Evolutionary conservation across 2,113 vertebrate species (phyloP).

Genomic region (Terrapene triunguis): DNA sequence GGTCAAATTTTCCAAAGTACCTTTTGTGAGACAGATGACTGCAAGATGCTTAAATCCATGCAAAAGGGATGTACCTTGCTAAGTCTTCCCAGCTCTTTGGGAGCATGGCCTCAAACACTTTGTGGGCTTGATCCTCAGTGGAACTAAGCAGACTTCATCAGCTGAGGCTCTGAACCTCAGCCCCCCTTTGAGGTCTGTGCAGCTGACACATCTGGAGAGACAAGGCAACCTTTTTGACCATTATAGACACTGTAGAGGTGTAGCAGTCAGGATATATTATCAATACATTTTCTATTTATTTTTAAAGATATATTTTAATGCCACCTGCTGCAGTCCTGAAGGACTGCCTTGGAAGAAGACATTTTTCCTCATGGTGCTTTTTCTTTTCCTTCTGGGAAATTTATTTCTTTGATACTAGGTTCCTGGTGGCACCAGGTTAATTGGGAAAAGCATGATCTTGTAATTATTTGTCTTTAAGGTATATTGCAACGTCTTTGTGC

Average conservation of each 20-base stretch:
- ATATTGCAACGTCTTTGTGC: background rate
- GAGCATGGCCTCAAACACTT: background rate
- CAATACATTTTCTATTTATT: background rate
- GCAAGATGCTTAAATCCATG: rapidly evolving
- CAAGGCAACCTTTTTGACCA: background rate
- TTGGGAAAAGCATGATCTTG: background rate
- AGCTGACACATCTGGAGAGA: rapidly evolving
- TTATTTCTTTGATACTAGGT: background rate
- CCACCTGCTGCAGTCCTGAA: background rate
- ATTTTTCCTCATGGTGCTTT: background rate
- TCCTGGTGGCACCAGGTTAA: background rate
- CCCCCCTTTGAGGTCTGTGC: background rate
- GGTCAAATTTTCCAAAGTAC: background rate
- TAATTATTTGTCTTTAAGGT: background rate
- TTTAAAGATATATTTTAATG: background rate
- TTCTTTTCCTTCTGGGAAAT: background rate
- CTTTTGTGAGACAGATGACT: background rate
- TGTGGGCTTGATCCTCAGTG: background rate
- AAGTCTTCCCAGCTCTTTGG: background rate
- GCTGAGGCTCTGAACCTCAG: background rate
- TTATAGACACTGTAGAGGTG: background rate
- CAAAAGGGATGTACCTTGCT: background rate
- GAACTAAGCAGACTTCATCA: background rate
- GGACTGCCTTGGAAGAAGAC: background rate
- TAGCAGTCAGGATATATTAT: background rate